Base-by-base conservation (phyloP, 1,140 invertebrate genomes). In the Euborellia annulipes region DNA sequence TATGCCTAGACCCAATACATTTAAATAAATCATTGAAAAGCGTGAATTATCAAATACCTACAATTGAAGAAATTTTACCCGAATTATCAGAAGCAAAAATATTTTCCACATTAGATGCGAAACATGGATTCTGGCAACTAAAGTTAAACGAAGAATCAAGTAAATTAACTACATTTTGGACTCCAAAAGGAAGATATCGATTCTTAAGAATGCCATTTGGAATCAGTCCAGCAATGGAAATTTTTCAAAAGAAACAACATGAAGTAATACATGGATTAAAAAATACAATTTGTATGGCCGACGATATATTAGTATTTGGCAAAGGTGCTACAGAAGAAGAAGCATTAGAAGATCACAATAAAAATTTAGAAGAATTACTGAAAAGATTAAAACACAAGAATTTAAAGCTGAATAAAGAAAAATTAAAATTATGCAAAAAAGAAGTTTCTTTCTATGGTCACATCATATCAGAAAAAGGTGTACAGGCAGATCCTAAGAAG, bases 1-100 rank as follows among this genome's bases (percentile, higher is more conserved):
- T 65, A 19, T 62, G 58, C 44, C 36, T 64, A 7, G 58, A 64
- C 43, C 57, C 59, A 3, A 55, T 42, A 38, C 55, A 60, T 19
- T 44, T 63, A 14, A 65, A 65, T 50, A 55, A 52, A 44, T 55
- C 48, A 1, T 55, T 63, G 3, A 48, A 48, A 22, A 38, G 57
- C 22, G 47, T 49, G 14, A 21, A 52, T 48, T 53, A 52, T 43
- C 54, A 46, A 36, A 44, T 56, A 13, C 43, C 50, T 3, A 53
- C 50, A 7, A 13, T 56, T n/a, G 54, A 56, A 38, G 52, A 58
- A 18, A 44, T 54, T 4, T 18, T 50, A 8, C 48, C 53, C 20
- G 43, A 51, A 42, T 14, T 59, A 17, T 18, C n/a, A 14, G 54
- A 51, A 2, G 57, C 58, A 14, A 54, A 52, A 43, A 32, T 51